Conservation (phyloP, 1,140 invertebrate species). For the Orius laevigatus region DNA sequence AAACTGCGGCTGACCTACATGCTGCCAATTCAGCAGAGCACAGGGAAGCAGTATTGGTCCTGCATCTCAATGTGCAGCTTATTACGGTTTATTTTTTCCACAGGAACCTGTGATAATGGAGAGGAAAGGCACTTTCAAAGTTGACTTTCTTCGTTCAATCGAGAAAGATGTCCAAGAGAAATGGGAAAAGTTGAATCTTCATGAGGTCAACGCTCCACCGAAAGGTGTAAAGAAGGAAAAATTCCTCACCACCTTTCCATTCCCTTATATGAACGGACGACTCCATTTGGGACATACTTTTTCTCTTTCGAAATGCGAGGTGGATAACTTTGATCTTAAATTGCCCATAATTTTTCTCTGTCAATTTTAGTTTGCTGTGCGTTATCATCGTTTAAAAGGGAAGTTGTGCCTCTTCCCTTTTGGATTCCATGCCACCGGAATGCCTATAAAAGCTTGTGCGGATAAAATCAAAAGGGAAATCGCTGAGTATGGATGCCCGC, state of each 20-base stretch:
- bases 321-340: constrained; percentile 20
- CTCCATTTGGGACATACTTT: constrained; percentile 97
- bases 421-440: constrained; percentile 96
- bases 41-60: too few species aligned
- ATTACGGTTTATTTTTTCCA: background rate
- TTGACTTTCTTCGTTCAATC: constrained; percentile 75
- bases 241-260: constrained; percentile 90
- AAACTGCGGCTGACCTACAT: too few species aligned
- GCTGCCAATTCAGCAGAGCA: too few species aligned
- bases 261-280: constrained; percentile 98
- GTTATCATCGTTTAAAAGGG: constrained; percentile 80
- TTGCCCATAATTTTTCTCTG: constrained; percentile 20
- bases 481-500: constrained; percentile 81
- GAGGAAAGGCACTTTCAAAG: constrained; percentile 83
- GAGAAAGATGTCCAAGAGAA: constrained; percentile 65
- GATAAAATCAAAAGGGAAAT: constrained; percentile 95
- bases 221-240: constrained; percentile 35
- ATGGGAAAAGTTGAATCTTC: constrained; percentile 66
- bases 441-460: constrained; percentile 93
- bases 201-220: constrained; percentile 61
- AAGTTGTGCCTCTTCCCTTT: constrained; percentile 92
- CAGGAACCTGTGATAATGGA: constrained; percentile 31
- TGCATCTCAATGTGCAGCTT: too few species aligned
- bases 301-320: constrained; percentile 90
- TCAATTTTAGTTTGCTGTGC: constrained; percentile 67